Base-by-base conservation (phyloP, 35 echinoderm and acorn worm species). In the Eucidaris tribuloides region DNA sequence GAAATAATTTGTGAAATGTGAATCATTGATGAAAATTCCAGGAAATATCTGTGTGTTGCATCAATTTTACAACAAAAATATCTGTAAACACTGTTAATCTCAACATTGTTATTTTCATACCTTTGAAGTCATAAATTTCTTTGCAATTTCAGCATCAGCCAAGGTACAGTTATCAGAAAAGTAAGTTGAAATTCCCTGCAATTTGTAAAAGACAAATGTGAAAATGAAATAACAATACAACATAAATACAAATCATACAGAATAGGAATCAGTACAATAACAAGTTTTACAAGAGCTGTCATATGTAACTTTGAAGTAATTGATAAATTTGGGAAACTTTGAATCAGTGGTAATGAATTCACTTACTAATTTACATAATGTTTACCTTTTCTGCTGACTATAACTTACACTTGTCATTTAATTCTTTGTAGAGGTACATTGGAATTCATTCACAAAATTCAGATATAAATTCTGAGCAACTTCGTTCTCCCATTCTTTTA, bases 161-260 rank as follows among this genome's bases (percentile, higher is more conserved):
- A 91, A 58, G 9, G 87, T 91, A 55, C 93, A 90, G 45, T 96
- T 90, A 14, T 59, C 37, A 3, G 87, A 91, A 58, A 96, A 96
- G 58, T 96, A 96, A 18, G 93, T 96, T 17, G 83, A 71, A 18
- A 86, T 81, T 23, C 93, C 93, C 87, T 96, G 46, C 18, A 94
- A 52, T 6, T 39, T 64, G 30, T 2, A 52, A n/a, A n/a, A n/a
- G n/a, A n/a, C n/a, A n/a, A 7, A 3, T 46, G 2, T 5, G 3
- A 42, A 3, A 46, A 46, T 7, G 31, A 45, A 46, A 23, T 48
- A 79, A 79, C 7, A 42, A 45, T 46, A 25, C 22, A 7, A 62
- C 34, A 11, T 31, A 5, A 56, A 56, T 56, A 71, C 23, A 77
- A 42, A 45, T 34, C 45, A 42, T 42, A 3, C 18, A 77, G 18